Conservation (phyloP, 2,113 vertebrate genomes). For the Tachycineta bicolor region DNA sequence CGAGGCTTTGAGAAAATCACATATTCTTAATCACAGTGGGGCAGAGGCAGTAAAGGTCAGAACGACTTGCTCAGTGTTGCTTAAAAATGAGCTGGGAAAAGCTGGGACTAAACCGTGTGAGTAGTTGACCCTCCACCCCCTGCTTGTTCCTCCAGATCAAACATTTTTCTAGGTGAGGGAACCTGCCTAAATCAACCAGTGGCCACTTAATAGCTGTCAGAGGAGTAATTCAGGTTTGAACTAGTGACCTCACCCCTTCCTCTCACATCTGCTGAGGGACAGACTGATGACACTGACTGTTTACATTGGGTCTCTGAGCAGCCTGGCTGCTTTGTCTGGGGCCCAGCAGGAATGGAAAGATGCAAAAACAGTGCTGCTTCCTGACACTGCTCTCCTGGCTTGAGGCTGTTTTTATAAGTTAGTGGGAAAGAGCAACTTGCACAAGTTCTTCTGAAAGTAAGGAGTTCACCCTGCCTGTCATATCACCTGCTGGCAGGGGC, state of each 20-base stretch:
- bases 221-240: neutral
- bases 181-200: neutral
- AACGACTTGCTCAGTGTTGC: neutral
- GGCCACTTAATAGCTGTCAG: constrained; percentile 4
- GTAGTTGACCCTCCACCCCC: neutral
- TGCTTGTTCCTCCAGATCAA: neutral
- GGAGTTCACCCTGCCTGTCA: neutral
- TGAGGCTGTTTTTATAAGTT: neutral
- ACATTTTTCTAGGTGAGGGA: constrained; percentile 1
- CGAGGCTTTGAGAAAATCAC: constrained; percentile 7
- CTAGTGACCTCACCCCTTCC: constrained; percentile 10
- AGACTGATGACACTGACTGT: neutral
- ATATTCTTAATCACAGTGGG: neutral
- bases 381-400: neutral
- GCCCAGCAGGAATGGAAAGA: neutral
- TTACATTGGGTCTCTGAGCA: neutral
- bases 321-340: neutral
- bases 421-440: neutral
- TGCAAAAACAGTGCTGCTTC: neutral
- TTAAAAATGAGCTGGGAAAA: constrained; percentile 8
- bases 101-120: neutral
- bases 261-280: neutral
- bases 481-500: neutral
- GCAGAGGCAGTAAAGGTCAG: constrained; percentile 25
- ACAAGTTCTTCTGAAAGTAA: neutral